phyloP scores from a whole-genome alignment of 2,113 vertebrate genomes.

The Mormyrus lacerda region DNA sequence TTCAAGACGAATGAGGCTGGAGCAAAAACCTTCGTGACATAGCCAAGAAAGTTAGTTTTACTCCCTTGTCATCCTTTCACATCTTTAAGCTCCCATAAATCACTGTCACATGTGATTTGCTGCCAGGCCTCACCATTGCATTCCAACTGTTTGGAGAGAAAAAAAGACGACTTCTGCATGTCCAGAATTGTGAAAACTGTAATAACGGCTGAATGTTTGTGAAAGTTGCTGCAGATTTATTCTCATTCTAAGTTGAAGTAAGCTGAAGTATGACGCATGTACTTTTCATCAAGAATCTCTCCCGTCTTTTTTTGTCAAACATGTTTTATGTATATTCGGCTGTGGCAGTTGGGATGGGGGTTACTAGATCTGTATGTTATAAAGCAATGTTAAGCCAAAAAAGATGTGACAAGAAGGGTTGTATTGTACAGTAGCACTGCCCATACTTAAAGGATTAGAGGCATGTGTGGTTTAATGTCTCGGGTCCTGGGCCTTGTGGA shows the following conservation, averaged over 20 bases:
- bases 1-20: background rate
- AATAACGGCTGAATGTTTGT: background rate
- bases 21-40: background rate
- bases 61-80: background rate
- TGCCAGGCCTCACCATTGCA: background rate
- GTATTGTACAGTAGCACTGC: background rate
- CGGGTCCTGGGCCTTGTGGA: slow-evolving; percentile 8
- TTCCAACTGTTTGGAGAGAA: background rate
- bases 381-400: background rate
- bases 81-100: background rate
- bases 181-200: background rate
- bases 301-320: background rate
- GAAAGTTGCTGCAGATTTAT: background rate
- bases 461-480: slow-evolving; percentile 29
- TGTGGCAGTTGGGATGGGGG: background rate
- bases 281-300: background rate
- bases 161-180: background rate
- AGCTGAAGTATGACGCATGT: background rate
- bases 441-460: slow-evolving; percentile 17
- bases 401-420: background rate
- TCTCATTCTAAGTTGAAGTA: background rate
- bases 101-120: background rate
- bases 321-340: background rate
- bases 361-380: background rate
- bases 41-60: background rate